These are phyloP conservation scores for Ceyx cyanopectus DNA, from an alignment of 2,113 vertebrate genomes.

Conservation along the genomic window DNA sequence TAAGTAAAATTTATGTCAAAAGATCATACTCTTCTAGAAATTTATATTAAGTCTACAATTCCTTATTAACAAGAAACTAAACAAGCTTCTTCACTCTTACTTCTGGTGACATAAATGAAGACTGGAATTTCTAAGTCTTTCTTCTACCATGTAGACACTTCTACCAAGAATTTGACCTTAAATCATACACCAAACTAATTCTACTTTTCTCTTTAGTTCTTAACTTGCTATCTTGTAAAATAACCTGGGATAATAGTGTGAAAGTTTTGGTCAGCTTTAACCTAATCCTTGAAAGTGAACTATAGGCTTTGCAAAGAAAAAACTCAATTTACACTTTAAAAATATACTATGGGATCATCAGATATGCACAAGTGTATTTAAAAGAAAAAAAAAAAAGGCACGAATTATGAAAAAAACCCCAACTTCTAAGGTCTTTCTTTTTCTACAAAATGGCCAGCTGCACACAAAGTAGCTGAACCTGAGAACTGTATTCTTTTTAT, in stretches of 20 bases:
- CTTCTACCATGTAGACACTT: not conserved
- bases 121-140: not conserved
- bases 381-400: not conserved
- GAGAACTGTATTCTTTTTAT: not conserved
- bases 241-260: rapidly evolving
- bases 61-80: not conserved
- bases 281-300: not conserved
- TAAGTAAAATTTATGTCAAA: not conserved
- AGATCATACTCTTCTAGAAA: not conserved
- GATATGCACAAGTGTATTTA: not conserved
- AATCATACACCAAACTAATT: not conserved
- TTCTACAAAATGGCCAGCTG: not conserved
- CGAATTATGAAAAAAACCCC: not conserved
- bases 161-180: not conserved
- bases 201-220: not conserved
- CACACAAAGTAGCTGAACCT: not conserved
- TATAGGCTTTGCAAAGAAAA: not conserved
- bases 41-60: not conserved
- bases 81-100: not conserved
- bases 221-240: not conserved
- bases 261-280: not conserved
- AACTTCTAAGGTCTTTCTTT: not conserved
- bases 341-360: not conserved
- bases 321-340: not conserved
- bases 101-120: not conserved